Evolutionary conservation across 2,797 vertebrate species (phyloP).

Genomic region (Tauraco hartlaubi): DNA sequence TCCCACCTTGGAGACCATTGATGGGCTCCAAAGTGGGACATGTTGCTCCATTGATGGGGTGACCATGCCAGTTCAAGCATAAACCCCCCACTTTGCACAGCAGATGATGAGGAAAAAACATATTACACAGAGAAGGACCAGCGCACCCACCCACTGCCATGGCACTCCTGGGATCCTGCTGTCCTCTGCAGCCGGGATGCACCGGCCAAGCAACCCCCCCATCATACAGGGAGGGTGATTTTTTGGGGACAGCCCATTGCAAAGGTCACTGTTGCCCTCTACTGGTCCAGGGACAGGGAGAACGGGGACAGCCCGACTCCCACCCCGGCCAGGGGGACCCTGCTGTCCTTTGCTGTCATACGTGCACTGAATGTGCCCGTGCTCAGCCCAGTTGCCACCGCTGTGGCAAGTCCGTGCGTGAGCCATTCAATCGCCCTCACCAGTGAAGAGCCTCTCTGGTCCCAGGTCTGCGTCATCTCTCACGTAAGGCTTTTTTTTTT

Average conservation of each 20-base stretch:
- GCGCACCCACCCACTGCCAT: rapidly evolving
- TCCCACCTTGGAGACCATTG: no score
- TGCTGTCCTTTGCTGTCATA: neutral
- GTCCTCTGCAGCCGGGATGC: neutral
- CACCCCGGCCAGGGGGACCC: neutral
- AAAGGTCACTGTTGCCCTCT: constrained; percentile 75
- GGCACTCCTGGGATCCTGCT: rapidly evolving
- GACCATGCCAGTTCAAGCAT: neutral
- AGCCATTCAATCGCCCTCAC: rapidly evolving
- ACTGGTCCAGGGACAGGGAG: constrained; percentile 51
- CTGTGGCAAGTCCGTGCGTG: rapidly evolving
- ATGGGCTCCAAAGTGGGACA: neutral
- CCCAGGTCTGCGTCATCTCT: rapidly evolving
- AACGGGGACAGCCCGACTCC: neutral
- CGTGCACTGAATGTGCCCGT: rapidly evolving
- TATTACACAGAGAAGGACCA: rapidly evolving
- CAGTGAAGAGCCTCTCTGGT: neutral
- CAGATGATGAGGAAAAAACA: neutral
- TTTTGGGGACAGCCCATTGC: constrained; percentile 18
- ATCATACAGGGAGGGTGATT: neutral
- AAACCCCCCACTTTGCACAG: neutral
- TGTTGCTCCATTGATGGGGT: rapidly evolving
- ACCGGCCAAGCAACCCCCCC: neutral
- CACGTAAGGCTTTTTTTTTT: neutral
- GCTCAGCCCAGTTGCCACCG: neutral